Evolutionary conservation across 2,888 invertebrate species (phyloP).

Genomic region (Apotomis turbidana): DNA sequence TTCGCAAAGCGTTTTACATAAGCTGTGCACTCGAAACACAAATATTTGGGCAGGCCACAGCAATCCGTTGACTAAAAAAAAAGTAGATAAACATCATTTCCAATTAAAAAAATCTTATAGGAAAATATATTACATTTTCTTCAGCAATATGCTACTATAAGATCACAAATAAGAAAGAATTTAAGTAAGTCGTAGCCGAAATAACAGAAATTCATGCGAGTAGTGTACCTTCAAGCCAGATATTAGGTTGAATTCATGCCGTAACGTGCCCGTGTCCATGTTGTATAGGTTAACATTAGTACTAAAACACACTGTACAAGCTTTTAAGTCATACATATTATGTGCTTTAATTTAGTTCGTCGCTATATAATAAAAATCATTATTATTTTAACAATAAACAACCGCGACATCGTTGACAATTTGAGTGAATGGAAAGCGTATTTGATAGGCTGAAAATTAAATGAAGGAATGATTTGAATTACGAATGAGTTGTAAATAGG

Average conservation of each 20-base stretch:
- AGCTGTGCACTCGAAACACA: constrained; percentile 68
- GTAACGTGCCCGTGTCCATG: constrained; percentile 62
- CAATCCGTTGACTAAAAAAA: constrained; percentile 60
- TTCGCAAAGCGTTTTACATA: constrained; percentile 61
- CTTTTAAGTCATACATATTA: constrained; percentile 67
- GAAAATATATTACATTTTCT: background rate
- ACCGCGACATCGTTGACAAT: constrained; percentile 31
- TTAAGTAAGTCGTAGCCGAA: constrained; percentile 3
- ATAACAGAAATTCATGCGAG: constrained; percentile 13
- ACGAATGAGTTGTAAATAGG: too few species aligned
- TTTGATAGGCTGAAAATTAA: constrained; percentile 4
- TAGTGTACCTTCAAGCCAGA: constrained; percentile 68
- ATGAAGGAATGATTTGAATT: constrained; percentile 1
- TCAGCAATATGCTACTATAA: background rate
- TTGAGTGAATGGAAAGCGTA: constrained; percentile 4
- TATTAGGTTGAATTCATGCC: constrained; percentile 64
- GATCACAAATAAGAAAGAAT: background rate
- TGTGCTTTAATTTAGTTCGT: constrained; percentile 38
- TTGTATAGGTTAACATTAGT: constrained; percentile 63
- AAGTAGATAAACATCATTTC: constrained; percentile 1
- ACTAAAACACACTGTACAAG: constrained; percentile 71
- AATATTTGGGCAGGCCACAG: constrained; percentile 67
- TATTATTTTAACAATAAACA: constrained; percentile 35
- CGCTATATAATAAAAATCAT: constrained; percentile 28
- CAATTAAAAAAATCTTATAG: background rate